Conservation (phyloP, 2,113 vertebrate species). For the Mystacornis crossleyi region DNA sequence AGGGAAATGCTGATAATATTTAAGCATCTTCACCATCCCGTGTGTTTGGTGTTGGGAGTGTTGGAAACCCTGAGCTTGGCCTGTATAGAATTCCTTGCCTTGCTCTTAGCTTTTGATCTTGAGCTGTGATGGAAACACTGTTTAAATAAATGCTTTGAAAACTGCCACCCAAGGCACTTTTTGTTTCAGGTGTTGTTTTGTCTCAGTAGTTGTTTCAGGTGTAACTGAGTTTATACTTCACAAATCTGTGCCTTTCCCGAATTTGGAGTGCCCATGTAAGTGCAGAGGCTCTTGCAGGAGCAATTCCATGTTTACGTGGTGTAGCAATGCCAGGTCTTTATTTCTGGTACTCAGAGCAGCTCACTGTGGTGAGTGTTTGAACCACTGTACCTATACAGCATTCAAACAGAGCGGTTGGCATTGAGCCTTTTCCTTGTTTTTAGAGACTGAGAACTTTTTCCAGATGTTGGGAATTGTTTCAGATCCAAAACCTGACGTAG, state of each 20-base stretch:
- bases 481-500: rapidly evolving
- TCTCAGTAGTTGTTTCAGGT: neutral
- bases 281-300: neutral
- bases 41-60: neutral
- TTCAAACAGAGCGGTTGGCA: rapidly evolving
- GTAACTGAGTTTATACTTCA: neutral
- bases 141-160: neutral
- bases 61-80: neutral
- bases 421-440: neutral
- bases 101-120: neutral
- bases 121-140: neutral
- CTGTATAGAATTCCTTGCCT: neutral
- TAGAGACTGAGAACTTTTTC: neutral
- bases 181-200: too few species aligned
- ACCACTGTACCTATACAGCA: rapidly evolving
- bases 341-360: neutral
- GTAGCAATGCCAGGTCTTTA: neutral
- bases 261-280: neutral
- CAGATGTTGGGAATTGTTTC: neutral
- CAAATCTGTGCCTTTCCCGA: neutral
- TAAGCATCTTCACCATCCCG: neutral
- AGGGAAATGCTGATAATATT: neutral
- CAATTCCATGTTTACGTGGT: neutral
- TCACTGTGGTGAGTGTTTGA: neutral
- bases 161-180: neutral